Evolutionary conservation across 2,888 invertebrate species (phyloP), one percentile per base, ranked within the genome.

Genomic region (Eupithecia subfuscata): DNA sequence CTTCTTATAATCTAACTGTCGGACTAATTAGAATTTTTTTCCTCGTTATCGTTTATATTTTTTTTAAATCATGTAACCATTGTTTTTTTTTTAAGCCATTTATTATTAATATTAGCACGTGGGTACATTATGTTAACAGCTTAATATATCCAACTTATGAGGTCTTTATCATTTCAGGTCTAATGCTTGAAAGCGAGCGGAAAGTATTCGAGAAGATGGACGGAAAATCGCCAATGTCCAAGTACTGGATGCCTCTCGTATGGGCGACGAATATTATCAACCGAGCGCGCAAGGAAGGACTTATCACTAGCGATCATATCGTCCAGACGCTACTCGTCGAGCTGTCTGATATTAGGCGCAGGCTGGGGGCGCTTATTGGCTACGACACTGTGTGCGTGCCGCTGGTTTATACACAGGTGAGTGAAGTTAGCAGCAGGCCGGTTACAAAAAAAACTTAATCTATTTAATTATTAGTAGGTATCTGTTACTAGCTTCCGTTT

Each of bases 241-340:
- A 95, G 85, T 98, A 98, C 89, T 98, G 98, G 98, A 97, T 98
- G 97, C 98, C 98, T 0, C 92, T 98, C 71, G 98, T 98, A 22
- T 98, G 98, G 98, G 98, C 98, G 64, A 98, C 98, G 8, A 98
- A 98, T 89, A 97, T 98, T 79, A 98, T 98, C 82, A 98, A 98
- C 91, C 95, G 98, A 75, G 98, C 98, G 7, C 95, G 98, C 77
- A 97, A 97, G 86, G 98, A 98, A 84, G 96, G 97, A 0, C 94
- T 98, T 74, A 98, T 98, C 82, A 96, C 96, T 69, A 98, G 97
- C 83, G 99, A 99, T 91, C 98, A 98, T 84, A 98, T 99, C 80
- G 98, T 99, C 14, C 98, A 98, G 92, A 98, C 98, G 2, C 95
- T 99, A 79, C 95, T 98, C 74, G 97, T 97, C 80, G 98, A 98